Evolutionary conservation across 2,888 invertebrate genomes (phyloP), one percentile per base, ranked within the genome.

Genomic region (Molanna angustata): DNA sequence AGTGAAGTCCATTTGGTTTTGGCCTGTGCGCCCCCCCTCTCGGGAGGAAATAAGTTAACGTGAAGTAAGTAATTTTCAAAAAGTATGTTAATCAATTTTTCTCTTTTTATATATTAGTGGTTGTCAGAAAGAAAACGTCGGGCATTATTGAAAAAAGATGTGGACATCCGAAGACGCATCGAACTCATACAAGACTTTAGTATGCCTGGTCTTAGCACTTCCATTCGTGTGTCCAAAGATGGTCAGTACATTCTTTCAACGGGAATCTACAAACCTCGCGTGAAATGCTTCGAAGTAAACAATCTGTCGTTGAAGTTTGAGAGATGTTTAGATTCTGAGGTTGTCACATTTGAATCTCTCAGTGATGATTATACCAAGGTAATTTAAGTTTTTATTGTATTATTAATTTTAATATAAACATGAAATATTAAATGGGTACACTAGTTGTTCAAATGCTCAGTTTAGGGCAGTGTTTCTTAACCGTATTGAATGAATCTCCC

Each of bases 121-220:
- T 74, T 94, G 48, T 84, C 90, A 2, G 93, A 93, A 65, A 79
- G 86, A 62, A 91, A 92, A 69, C 83, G 88, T 64, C 80, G 92
- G 61, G 82, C 85, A 4, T 74, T 94, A 57, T 76, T 90, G 46
- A 91, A 92, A 69, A 92, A 92, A 71, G 88, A 94, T 84, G 85
- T 89, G 32, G 96, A 95, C 67, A 79, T 97, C 42, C 80, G 94
- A 61, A 82, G 90, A 62, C 80, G 95, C 65, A 94, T 99, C 63
- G 94, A 98, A 72, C 83, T 99, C 35, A 92, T 99, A 61, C 99
- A 99, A 73, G 99, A 99, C 67, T 99, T 99, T 79, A 94, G 96
- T 63, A 99, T 99, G 99, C 98, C 99, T 19, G 93, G 87, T 43
- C 82, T 98, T 0, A 94, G 95, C 66, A 88, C 87, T 14, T 84